phyloP scores from a whole-genome alignment of 1,140 invertebrate species.

The Aphaenogaster ashmeadi region DNA sequence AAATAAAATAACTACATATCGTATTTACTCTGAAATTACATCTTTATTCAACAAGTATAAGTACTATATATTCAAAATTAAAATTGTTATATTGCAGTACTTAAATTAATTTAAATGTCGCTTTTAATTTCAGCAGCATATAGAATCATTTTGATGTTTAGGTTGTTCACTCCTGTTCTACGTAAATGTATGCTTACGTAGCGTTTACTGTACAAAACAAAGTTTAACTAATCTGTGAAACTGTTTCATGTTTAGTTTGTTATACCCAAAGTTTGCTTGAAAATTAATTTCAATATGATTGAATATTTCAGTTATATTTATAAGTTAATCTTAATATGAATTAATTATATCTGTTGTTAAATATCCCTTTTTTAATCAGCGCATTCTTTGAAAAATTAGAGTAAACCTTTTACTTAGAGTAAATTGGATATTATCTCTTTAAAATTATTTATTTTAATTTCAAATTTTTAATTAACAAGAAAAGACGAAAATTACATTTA shows the following conservation, averaged over 20 bases:
- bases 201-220: slow-evolving; percentile 55
- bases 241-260: slow-evolving; percentile 52
- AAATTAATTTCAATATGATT: slow-evolving; percentile 54
- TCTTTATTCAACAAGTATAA: neutral
- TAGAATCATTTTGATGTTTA: slow-evolving; percentile 31
- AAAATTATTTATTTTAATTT: neutral
- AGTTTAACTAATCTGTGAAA: slow-evolving; percentile 57
- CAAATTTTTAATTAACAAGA: neutral
- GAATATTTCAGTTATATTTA: slow-evolving; percentile 38
- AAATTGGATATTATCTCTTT: slow-evolving; percentile 2
- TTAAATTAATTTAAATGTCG: neutral
- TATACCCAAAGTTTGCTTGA: slow-evolving; percentile 29
- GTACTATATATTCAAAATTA: neutral
- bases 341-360: neutral
- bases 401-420: neutral
- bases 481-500: neutral
- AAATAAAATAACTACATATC: neutral
- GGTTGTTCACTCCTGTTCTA: slow-evolving; percentile 35
- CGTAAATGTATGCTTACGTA: slow-evolving; percentile 33
- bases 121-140: neutral
- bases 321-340: neutral
- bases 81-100: neutral
- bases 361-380: neutral
- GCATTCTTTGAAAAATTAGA: neutral
- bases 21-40: neutral